Base-by-base conservation (phyloP, 2,113 vertebrate genomes). In the Tachuris rubrigastra region DNA sequence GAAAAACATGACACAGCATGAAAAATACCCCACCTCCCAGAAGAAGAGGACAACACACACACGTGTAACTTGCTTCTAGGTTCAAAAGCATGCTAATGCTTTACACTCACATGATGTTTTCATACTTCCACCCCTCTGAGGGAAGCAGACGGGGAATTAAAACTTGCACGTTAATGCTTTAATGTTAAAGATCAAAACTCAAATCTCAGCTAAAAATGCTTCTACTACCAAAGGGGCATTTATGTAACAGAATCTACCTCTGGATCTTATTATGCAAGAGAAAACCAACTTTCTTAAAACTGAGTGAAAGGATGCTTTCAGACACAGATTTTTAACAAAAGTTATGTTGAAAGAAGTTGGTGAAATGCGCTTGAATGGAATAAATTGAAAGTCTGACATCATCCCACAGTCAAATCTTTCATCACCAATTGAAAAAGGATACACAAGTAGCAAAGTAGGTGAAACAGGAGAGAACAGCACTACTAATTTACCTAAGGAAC, bases 401-500 rank as follows among this genome's bases (percentile, higher is more conserved):
- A 72, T 62, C 66, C 91, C 55, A 80, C 25, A 86, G 87, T 33
- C 49, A 62, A 67, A 96, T 86, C 90, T 63, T 93, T 58, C 41
- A 85, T 28, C 28, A 78, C 68, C 59, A 77, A 68, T 47, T 91
- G 72, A 85, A 94, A 85, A 94, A 90, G 68, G 58, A 95, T 69
- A 93, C 31, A 71, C 14, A 89, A 96, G 90, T 15, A 96, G 80
- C 74, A 90, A 94, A 96, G 72, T 31, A 89, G 56, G 79, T 82
- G 93, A 97, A 96, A 87, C n/a, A 67, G 87, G 62, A 96, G 60
- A 96, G 84, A 87, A 75, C 1, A 88, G 44, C 5, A 8, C 62
- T 96, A 62, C 58, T 93, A 25, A 76, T 97, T 94, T 95, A 97
- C 52, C 89, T 49, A 81, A 83, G 78, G 89, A 80, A 89, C 73